Base-by-base conservation (phyloP, 2,797 vertebrate genomes). In the Columba guinea region DNA sequence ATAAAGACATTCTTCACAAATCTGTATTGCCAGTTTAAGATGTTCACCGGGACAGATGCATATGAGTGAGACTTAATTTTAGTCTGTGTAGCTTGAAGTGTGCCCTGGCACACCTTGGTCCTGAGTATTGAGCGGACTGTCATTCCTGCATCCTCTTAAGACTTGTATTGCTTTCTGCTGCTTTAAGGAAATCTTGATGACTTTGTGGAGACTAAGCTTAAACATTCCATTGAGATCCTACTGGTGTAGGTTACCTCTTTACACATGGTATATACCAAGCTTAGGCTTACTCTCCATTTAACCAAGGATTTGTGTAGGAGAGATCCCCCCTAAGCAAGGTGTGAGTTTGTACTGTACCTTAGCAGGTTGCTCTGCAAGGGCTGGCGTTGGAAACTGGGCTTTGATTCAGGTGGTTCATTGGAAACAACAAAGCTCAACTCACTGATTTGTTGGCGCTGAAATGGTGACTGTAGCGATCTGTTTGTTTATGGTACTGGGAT, bases 41-140 rank as follows among this genome's bases (percentile, higher is more conserved):
- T 75, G 34, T 48, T 85, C 52, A 85, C 44, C 74, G 74, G 87
- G 46, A 51, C 89, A 90, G 34, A n/a, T 81, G 80, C n/a, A 32
- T 37, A 24, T 3, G 16, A 83, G 49, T 59, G 75, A 87, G 75
- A 49, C 53, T 84, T 63, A 35, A 20, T 52, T 87, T 62, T 27
- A 78, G 44, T 62, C 41, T 11, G 1, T 89, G 73, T 75, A 48
- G 65, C 34, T 35, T 49, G 5, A 16, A 58, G 32, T 23, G 49
- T 51, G 27, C 55, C 21, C 48, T 28, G 26, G 41, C 63, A 34
- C 23, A 21, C 60, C 30, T 60, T 59, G n/a, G 16, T 60, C 48
- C n/a, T 9, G 10, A 20, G 26, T 30, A 2, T 6, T 9, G 44
- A 70, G 35, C 51, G 48, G 65, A 3, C 44, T 67, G 21, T 41